These are phyloP conservation scores for Cepaea hortensis DNA, from an alignment of 2,888 invertebrate genomes.

Conservation along the genomic window DNA sequence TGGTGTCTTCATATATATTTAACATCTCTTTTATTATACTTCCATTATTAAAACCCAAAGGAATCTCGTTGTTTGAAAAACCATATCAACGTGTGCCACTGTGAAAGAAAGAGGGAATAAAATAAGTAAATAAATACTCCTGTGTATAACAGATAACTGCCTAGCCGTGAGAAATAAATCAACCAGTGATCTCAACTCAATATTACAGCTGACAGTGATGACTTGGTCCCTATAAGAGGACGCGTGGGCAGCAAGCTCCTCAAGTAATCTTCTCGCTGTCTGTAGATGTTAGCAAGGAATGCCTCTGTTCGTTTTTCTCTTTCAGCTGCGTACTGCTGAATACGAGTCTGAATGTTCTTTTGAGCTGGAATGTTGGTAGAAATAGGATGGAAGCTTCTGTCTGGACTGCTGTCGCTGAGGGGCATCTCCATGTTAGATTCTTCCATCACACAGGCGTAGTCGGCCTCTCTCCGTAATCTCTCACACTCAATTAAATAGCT, in stretches of 20 bases:
- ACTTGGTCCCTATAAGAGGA: slow-evolving; percentile 28
- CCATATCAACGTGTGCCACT: too few species aligned
- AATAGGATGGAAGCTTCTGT: not conserved
- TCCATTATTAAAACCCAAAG: too few species aligned
- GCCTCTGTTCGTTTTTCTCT: slow-evolving; percentile 59
- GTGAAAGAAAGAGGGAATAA: too few species aligned
- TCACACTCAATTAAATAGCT: slow-evolving; percentile 57
- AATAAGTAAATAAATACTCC: too few species aligned
- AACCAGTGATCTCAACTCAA: too few species aligned
- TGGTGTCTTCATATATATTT: too few species aligned
- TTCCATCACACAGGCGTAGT: slow-evolving; percentile 60
- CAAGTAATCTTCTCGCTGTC: slow-evolving; percentile 57
- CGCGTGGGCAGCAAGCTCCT: slow-evolving; percentile 46
- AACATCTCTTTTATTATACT: too few species aligned
- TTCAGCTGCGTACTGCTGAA: slow-evolving; percentile 57
- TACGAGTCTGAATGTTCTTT: slow-evolving; percentile 52
- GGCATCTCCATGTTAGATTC: slow-evolving; percentile 37
- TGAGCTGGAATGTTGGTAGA: slow-evolving; percentile 17
- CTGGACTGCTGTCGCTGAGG: too few species aligned
- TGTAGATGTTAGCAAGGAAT: slow-evolving; percentile 60
- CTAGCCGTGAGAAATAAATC: too few species aligned
- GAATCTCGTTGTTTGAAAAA: too few species aligned
- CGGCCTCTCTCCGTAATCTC: slow-evolving; percentile 60
- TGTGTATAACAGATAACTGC: too few species aligned
- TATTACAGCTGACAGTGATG: not conserved